Evolutionary conservation across 2,113 vertebrate genomes (phyloP).

Genomic region (Beaufortia kweichowensis): DNA sequence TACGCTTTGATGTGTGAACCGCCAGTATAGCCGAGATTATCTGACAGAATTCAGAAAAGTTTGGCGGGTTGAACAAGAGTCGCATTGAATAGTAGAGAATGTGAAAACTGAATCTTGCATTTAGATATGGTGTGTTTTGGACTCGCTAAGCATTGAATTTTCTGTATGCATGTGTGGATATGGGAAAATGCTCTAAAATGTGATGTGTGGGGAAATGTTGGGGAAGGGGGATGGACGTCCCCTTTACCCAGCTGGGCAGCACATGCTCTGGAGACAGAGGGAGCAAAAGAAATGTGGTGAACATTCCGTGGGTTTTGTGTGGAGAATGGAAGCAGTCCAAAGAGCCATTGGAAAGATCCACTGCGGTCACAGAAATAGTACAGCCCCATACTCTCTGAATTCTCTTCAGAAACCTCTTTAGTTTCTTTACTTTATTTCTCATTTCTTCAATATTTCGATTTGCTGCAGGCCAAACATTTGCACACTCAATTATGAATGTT

Average conservation of each 20-base stretch:
- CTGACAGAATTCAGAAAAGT: constrained; percentile 11
- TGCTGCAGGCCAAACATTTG: background rate
- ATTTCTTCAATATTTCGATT: background rate
- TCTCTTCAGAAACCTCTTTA: constrained; percentile 58
- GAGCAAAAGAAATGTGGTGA: constrained; percentile 70
- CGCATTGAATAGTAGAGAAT: constrained; percentile 8
- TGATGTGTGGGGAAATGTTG: constrained; percentile 44
- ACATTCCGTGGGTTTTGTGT: constrained; percentile 74
- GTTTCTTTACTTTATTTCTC: background rate
- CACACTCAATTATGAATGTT: background rate
- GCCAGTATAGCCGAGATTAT: background rate
- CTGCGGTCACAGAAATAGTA: constrained; percentile 73
- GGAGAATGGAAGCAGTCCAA: constrained; percentile 63
- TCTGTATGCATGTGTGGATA: constrained; percentile 41
- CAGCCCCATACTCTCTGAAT: constrained; percentile 62
- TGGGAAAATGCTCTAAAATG: background rate
- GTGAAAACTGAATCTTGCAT: constrained; percentile 13
- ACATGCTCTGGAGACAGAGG: constrained; percentile 72
- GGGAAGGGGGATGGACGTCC: constrained; percentile 43
- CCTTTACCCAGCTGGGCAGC: constrained; percentile 70
- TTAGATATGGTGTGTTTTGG: background rate
- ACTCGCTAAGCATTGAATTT: background rate
- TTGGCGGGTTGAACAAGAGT: constrained; percentile 30
- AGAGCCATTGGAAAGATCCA: constrained; percentile 66
- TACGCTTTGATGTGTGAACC: constrained; percentile 26